Percentiles rank a stretch among this genome's conserved stretches.
These are phyloP conservation scores for Torymus auratus DNA, from an alignment of 2,888 invertebrate genomes.

Conservation along the genomic window DNA sequence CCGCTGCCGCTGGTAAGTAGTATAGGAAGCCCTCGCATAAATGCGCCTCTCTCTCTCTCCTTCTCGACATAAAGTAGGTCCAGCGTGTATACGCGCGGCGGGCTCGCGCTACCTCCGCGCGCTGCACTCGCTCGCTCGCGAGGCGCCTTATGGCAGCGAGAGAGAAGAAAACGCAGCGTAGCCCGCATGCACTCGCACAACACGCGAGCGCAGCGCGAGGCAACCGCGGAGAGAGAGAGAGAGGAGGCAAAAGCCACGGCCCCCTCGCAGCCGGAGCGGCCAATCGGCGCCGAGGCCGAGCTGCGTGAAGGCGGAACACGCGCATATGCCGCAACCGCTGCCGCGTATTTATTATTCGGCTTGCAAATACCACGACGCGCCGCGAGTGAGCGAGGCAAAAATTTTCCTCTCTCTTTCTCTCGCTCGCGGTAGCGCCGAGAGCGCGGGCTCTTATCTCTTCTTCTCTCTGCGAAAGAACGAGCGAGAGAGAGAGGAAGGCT, in stretches of 20 bases:
- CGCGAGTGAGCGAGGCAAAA: conserved; percentile 49
- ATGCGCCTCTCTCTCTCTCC: conserved; percentile 35
- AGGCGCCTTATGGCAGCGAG: conserved; percentile 48
- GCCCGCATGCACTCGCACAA: conserved; percentile 11
- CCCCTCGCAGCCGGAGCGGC: conserved; percentile 73
- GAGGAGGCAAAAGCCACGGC: conserved; percentile 61
- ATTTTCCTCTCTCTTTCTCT: conserved; percentile 35
- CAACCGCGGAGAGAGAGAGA: conserved; percentile 25
- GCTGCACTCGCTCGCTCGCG: not conserved
- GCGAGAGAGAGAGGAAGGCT: not conserved
- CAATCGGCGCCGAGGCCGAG: conserved; percentile 74
- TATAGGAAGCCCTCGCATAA: conserved; percentile 42
- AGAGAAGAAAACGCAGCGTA: conserved; percentile 45
- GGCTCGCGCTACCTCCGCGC: not conserved
- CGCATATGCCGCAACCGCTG: conserved; percentile 25
- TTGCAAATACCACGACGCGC: conserved; percentile 73
- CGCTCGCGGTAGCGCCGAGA: not conserved
- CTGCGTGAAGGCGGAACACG: conserved; percentile 77
- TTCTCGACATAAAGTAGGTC: conserved; percentile 50
- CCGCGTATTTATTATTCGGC: conserved; percentile 75
- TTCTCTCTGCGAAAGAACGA: not conserved
- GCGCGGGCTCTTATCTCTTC: conserved; percentile 1
- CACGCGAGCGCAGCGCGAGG: not conserved
- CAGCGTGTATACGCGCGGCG: conserved; percentile 19
- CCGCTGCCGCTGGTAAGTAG: conserved; percentile 38